phyloP scores from a whole-genome alignment of 2,888 invertebrate species.

The Melanchra persicariae region DNA sequence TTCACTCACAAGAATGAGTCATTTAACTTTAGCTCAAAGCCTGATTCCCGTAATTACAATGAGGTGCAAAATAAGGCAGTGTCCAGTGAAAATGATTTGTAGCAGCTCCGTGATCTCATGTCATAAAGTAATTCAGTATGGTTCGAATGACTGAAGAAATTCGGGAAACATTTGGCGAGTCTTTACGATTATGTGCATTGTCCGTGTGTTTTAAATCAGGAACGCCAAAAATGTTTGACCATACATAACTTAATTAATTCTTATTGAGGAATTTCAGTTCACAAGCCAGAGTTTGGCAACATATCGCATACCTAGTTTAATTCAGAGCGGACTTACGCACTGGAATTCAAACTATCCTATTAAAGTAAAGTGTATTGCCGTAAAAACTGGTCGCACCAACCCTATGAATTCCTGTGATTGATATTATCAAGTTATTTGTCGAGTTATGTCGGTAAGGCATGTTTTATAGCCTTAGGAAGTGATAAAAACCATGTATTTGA shows the following conservation, averaged over 20 bases:
- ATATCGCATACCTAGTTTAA: not conserved
- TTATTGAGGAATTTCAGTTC: constrained; percentile 3
- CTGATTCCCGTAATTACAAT: not conserved
- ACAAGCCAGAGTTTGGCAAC: constrained; percentile 25
- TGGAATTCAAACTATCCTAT: constrained; percentile 32
- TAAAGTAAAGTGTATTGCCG: constrained; percentile 10
- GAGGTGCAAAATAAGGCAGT: no score
- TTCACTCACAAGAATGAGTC: not conserved
- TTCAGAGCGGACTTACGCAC: constrained; percentile 7
- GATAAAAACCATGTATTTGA: constrained; percentile 71
- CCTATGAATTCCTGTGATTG: constrained; percentile 67
- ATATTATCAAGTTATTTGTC: constrained; percentile 72
- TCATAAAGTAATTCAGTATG: no score
- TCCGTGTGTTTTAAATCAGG: not conserved
- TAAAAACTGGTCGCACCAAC: constrained; percentile 47
- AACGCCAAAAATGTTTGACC: not conserved
- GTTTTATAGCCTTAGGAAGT: constrained; percentile 72
- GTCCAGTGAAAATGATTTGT: no score
- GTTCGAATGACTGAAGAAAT: not conserved
- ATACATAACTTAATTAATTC: not conserved
- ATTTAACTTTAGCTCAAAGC: not conserved
- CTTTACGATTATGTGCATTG: not conserved
- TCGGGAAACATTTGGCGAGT: not conserved
- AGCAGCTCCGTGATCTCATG: not conserved
- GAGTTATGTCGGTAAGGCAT: constrained; percentile 65